A percentile compares a stretch with the other conserved stretches of the same genome.
Conservation (phyloP, 2,888 invertebrate genomes). For the Hirudinaria manillensis region DNA sequence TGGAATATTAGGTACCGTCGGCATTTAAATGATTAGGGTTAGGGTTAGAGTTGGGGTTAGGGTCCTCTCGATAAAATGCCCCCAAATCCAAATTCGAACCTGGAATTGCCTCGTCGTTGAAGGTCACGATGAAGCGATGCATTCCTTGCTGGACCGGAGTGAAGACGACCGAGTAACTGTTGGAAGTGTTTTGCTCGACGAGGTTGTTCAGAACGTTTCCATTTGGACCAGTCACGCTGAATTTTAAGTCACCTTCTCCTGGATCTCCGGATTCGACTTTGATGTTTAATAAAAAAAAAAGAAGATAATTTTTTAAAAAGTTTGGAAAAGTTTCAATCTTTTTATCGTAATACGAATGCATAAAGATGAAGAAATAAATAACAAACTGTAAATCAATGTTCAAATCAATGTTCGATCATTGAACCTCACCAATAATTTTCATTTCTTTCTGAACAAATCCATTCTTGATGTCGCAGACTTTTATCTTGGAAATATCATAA, state of each 20-base stretch:
- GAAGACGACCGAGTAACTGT: conserved; percentile 84
- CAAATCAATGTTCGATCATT: neutral
- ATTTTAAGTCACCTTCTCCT: conserved; percentile 87
- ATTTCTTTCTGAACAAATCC: conserved; percentile 80
- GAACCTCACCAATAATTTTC: conserved; percentile 61
- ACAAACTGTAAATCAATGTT: neutral
- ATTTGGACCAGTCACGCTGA: conserved; percentile 69
- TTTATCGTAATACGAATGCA: no score
- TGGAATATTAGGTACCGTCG: conserved; percentile 35
- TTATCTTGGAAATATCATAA: conserved; percentile 85
- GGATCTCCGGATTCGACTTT: conserved; percentile 83
- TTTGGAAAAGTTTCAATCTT: no score
- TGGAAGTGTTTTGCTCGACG: conserved; percentile 70
- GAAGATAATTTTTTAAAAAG: neutral
- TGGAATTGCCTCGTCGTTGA: conserved; percentile 59
- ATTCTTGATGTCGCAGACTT: conserved; percentile 83
- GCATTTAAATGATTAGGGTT: neutral
- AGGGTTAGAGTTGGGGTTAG: no score
- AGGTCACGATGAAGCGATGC: conserved; percentile 83
- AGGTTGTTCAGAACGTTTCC: conserved; percentile 38
- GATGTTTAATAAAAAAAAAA: neutral
- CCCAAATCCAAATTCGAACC: conserved; percentile 54
- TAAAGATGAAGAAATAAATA: neutral
- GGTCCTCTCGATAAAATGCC: neutral
- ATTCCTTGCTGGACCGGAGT: conserved; percentile 89